Base-by-base conservation (phyloP, 2,113 vertebrate species). In the Struthidea cinerea region DNA sequence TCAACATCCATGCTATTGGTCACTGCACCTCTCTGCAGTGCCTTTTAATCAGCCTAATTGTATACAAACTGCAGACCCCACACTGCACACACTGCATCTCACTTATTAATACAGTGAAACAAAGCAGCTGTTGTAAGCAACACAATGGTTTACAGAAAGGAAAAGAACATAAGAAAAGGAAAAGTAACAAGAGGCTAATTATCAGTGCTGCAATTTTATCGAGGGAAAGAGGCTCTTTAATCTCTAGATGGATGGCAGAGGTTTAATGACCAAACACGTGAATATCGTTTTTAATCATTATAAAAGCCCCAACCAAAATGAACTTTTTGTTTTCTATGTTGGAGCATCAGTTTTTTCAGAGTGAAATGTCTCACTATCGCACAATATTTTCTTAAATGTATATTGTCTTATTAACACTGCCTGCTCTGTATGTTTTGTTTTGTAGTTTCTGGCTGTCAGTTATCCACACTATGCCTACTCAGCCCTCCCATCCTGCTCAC, bases 241-340 rank as follows among this genome's bases (percentile, higher is more conserved):
- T 92, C 30, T 53, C 49, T 44, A 70, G 77, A 84, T n/a, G 33
- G 73, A 59, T 61, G 19, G 10, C 16, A 71, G 18, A 33, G 12
- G 22, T 69, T 88, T 84, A 78, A 52, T 67, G 27, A 83, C 16
- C 13, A 33, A 85, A 69, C 6, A 68, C 4, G 0, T 56, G 5
- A 68, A 39, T 22, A 53, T 46, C 3, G 33, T 76, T 17, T 81
- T 42, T 26, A 77, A 68, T 69, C 1, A 49, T 90, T 78, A 30
- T 41, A 56, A 44, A 68, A 23, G 1, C 0, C 6, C 5, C 16
- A 35, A 6, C 3, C 8, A 50, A 49, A 46, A 44, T 3, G 2
- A 74, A 37, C 6, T 26, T 60, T 63, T 64, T 11, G 7, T 33
- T 80, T 75, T 65, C 28, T 10, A 24, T 21, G 9, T 10, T 80